These are phyloP conservation scores for Pelmatolapia mariae DNA, from an alignment of 2,113 vertebrate species.

Conservation along the genomic window DNA sequence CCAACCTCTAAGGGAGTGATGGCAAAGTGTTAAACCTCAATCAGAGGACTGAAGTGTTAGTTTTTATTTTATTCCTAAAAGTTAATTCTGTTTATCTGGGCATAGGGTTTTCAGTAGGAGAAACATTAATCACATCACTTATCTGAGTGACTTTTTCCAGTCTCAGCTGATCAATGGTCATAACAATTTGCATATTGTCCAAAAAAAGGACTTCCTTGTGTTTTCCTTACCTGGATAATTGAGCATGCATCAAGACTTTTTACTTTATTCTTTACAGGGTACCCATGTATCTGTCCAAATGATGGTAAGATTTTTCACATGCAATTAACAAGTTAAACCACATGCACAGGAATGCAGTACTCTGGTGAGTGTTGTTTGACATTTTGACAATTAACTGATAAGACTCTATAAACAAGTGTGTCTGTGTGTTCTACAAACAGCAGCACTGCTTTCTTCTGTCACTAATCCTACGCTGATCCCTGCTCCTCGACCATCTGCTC, in stretches of 20 bases:
- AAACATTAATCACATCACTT: background rate
- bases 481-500: background rate
- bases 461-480: background rate
- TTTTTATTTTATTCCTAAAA: background rate
- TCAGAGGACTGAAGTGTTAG: background rate
- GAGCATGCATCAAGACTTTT: background rate
- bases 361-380: constrained; percentile 56
- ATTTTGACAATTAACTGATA: constrained; percentile 57
- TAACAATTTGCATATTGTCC: background rate
- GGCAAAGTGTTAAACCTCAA: background rate
- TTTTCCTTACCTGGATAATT: background rate
- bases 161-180: background rate
- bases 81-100: background rate
- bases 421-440: constrained; percentile 3
- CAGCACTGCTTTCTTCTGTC: background rate
- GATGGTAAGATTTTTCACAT: background rate
- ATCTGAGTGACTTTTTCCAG: background rate
- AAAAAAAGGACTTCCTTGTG: background rate
- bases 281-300: background rate
- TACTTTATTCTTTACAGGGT: background rate
- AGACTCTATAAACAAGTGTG: constrained; percentile 41
- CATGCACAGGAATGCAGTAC: constrained; percentile 32
- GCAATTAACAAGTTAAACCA: background rate
- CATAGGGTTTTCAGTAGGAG: background rate
- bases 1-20: background rate